These are phyloP conservation scores for Antrozous pallidus DNA, from an alignment of 2,797 vertebrate species.

Conservation along the genomic window DNA sequence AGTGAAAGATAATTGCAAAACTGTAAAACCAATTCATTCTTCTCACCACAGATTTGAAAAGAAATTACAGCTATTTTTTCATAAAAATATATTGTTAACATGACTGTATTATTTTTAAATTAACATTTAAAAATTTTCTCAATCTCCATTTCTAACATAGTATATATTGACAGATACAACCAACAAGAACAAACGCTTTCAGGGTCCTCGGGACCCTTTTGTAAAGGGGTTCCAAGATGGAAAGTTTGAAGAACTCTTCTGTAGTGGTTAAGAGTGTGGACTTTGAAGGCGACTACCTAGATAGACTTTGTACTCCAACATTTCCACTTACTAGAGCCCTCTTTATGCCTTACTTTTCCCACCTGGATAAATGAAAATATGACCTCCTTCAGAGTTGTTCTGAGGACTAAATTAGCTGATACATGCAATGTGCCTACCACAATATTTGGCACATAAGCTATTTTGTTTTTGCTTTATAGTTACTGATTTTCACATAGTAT, in stretches of 20 bases:
- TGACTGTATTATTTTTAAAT: background rate
- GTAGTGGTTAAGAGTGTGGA: background rate
- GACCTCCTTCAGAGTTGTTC: background rate
- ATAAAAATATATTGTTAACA: background rate
- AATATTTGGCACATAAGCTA: background rate
- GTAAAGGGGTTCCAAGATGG: background rate
- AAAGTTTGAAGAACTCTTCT: background rate
- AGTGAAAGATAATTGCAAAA: background rate
- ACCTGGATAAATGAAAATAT: background rate
- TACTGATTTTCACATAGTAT: background rate
- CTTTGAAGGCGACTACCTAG: background rate
- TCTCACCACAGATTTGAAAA: background rate
- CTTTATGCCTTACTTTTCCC: background rate
- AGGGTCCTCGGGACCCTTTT: background rate
- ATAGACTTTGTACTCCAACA: background rate
- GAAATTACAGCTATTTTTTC: background rate
- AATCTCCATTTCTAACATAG: background rate
- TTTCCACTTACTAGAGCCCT: background rate
- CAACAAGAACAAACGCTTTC: background rate
- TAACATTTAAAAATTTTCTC: background rate
- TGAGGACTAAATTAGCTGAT: background rate
- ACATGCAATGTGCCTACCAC: background rate
- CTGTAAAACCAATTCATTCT: background rate
- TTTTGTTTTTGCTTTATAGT: background rate
- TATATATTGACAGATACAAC: background rate